A percentile compares a stretch with the other conserved stretches of the same genome.
Evolutionary conservation across 2,113 vertebrate species (phyloP).

Genomic region (Okapia johnstoni): DNA sequence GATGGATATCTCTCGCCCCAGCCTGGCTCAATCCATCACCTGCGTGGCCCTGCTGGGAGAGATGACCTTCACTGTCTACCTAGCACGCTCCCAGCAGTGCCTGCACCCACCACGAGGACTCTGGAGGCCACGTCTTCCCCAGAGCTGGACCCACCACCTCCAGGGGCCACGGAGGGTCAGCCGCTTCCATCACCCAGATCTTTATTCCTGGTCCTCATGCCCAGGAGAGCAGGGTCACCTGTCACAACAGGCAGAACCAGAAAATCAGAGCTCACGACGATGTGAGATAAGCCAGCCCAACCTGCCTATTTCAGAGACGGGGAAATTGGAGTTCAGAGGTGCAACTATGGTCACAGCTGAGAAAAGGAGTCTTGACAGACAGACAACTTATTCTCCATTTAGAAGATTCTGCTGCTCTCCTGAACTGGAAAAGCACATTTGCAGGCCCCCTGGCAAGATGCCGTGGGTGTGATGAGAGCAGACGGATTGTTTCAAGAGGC

Average conservation of each 20-base stretch:
- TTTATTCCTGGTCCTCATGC: background rate
- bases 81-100: fast-evolving
- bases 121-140: fast-evolving
- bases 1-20: background rate
- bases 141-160: background rate
- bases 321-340: background rate
- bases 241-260: background rate
- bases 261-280: background rate
- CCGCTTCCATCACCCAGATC: fast-evolving
- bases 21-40: background rate
- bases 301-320: background rate
- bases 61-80: background rate
- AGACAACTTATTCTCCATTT: fast-evolving
- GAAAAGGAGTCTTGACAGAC: background rate
- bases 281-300: fast-evolving
- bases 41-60: no score
- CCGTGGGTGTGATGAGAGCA: fast-evolving
- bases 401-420: fast-evolving
- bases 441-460: fast-evolving
- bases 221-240: background rate
- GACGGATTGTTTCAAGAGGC: fast-evolving
- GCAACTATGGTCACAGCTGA: fast-evolving
- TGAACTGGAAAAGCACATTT: no score
- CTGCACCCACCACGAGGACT: fast-evolving
- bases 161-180: fast-evolving